Evolutionary conservation across 2,888 invertebrate genomes (phyloP).

Genomic region (Drosophila mulleri): DNA sequence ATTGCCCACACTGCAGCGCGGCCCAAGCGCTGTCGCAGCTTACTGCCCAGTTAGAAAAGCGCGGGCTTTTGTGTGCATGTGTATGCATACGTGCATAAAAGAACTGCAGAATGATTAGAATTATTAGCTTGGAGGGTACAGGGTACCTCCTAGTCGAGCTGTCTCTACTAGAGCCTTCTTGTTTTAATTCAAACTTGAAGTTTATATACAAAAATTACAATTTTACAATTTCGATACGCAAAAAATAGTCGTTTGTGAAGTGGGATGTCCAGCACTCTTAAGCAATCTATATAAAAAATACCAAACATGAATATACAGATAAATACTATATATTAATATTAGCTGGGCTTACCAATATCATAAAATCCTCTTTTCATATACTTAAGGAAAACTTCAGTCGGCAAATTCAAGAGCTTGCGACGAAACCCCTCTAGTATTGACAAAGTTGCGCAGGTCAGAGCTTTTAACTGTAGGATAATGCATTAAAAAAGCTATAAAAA

Average conservation of each 20-base stretch:
- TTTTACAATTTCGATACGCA: slow-evolving; percentile 40
- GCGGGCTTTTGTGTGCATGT: no score
- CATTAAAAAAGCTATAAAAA: not conserved
- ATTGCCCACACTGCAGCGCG: no score
- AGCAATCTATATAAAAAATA: slow-evolving; percentile 36
- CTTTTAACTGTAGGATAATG: slow-evolving; percentile 35
- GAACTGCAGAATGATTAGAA: no score
- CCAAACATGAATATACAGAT: not conserved
- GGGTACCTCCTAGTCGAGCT: no score
- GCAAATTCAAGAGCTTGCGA: slow-evolving; percentile 78
- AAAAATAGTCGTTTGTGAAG: slow-evolving; percentile 40
- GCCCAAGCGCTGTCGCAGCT: no score
- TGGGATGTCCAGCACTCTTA: slow-evolving; percentile 52
- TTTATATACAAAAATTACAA: slow-evolving; percentile 47
- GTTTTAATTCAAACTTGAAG: slow-evolving; percentile 34
- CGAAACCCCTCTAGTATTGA: slow-evolving; percentile 74
- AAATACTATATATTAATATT: not conserved
- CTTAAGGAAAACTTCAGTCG: slow-evolving; percentile 75
- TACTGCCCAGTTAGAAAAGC: no score
- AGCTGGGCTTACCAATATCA: slow-evolving; percentile 73
- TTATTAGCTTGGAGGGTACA: no score
- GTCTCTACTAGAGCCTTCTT: not conserved
- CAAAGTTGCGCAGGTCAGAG: slow-evolving; percentile 56
- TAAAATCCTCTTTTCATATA: slow-evolving; percentile 77
- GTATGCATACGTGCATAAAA: no score